A percentile compares a stretch with the other conserved stretches of the same genome.
These are phyloP conservation scores for Hyla sarda DNA, from an alignment of 2,113 vertebrate genomes.

Conservation along the genomic window DNA sequence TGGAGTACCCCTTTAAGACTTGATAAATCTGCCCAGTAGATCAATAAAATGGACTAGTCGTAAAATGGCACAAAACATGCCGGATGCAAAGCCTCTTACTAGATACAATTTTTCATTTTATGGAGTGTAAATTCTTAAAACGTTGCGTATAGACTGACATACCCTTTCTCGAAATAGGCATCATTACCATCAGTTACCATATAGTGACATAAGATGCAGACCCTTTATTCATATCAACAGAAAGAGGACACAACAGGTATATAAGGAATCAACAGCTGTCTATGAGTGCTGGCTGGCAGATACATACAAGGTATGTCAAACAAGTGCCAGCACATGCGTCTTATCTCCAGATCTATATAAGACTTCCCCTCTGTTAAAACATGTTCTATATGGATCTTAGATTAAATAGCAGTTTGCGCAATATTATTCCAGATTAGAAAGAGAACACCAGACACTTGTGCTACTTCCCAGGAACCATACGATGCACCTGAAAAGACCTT, in stretches of 20 bases:
- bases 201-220: not conserved
- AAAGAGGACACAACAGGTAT: not conserved
- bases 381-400: conserved; percentile 25
- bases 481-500: not conserved
- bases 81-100: too few relatives aligned
- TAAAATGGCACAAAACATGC: too few relatives aligned
- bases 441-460: not conserved
- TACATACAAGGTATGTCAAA: conserved; percentile 14
- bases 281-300: conserved; percentile 21
- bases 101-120: not conserved
- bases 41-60: not conserved
- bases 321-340: conserved; percentile 21
- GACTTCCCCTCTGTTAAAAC: conserved; percentile 34
- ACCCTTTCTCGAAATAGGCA: not conserved
- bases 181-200: not conserved
- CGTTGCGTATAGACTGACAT: not conserved
- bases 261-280: not conserved
- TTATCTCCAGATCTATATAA: conserved; percentile 28
- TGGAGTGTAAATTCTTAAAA: not conserved
- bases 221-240: not conserved
- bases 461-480: not conserved
- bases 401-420: not conserved
- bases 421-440: not conserved
- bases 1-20: not conserved
- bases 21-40: not conserved